A percentile compares a stretch with the other conserved stretches of the same genome.
phyloP scores from a whole-genome alignment of 2,797 vertebrate species.

The Hephaestus fuliginosus region DNA sequence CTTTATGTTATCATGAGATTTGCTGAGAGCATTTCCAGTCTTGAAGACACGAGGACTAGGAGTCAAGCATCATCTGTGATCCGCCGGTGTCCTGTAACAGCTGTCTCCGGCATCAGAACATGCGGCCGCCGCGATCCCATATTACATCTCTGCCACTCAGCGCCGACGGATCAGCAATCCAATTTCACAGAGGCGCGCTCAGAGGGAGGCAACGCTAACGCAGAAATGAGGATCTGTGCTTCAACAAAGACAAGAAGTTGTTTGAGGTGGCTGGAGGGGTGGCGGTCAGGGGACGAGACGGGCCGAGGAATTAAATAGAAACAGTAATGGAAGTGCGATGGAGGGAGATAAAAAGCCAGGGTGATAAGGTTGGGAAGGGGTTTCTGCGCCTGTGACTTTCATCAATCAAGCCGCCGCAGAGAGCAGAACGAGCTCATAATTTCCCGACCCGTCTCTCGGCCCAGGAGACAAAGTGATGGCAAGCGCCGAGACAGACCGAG shows the following conservation, averaged over 20 bases:
- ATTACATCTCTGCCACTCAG: slow-evolving; percentile 85
- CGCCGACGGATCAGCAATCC: slow-evolving; percentile 85
- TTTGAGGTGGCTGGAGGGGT: slow-evolving; percentile 64
- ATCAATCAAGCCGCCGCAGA: slow-evolving; percentile 30
- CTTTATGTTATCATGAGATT: slow-evolving; percentile 62
- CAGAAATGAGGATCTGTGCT: slow-evolving; percentile 72
- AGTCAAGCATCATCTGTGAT: slow-evolving; percentile 71
- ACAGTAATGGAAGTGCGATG: slow-evolving; percentile 58
- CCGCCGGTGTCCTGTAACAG: slow-evolving; percentile 71
- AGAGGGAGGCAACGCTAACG: slow-evolving; percentile 66
- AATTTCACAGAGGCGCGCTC: slow-evolving; percentile 86
- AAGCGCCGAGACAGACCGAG: background rate
- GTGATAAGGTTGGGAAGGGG: slow-evolving; percentile 7
- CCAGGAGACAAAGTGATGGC: slow-evolving; percentile 12
- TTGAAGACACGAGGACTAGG: slow-evolving; percentile 54
- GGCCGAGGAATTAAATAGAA: slow-evolving; percentile 47
- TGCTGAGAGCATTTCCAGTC: slow-evolving; percentile 52
- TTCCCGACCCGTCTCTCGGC: slow-evolving; percentile 22
- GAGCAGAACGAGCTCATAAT: slow-evolving; percentile 19
- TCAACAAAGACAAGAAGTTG: slow-evolving; percentile 74
- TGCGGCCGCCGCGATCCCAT: slow-evolving; percentile 74
- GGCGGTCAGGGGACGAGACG: slow-evolving; percentile 17
- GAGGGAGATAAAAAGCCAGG: slow-evolving; percentile 39
- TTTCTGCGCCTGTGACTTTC: slow-evolving; percentile 35
- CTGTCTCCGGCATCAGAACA: slow-evolving; percentile 72